Conservation (phyloP, 2,113 vertebrate genomes). For the Morone chrysops region DNA sequence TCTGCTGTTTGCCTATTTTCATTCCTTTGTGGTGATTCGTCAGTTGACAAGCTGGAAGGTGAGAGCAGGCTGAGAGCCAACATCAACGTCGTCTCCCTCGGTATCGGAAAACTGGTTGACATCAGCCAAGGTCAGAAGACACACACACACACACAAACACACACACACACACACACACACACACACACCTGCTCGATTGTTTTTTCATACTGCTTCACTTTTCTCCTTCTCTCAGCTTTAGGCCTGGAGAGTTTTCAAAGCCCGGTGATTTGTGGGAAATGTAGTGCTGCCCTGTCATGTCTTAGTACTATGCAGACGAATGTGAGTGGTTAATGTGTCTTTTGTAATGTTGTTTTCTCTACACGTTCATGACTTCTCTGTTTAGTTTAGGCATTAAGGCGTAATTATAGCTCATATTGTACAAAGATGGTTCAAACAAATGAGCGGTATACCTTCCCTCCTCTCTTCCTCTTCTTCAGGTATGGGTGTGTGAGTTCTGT, state of each 20-base stretch:
- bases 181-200: not conserved
- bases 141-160: not conserved
- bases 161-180: conserved; percentile 9
- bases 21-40: not conserved
- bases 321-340: conserved; percentile 57
- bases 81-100: conserved; percentile 79
- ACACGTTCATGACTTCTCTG: not conserved
- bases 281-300: conserved; percentile 74
- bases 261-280: conserved; percentile 79
- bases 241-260: conserved; percentile 62
- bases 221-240: conserved; percentile 38
- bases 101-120: conserved; percentile 75
- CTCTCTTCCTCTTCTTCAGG: conserved; percentile 40
- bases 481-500: conserved; percentile 86
- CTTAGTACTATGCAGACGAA: conserved; percentile 62
- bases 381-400: no score
- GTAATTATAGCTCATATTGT: no score
- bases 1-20: not conserved
- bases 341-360: no score
- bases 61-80: conserved; percentile 69
- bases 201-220: no score
- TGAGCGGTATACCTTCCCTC: no score
- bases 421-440: no score
- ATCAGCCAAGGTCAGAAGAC: conserved; percentile 68
- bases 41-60: conserved; percentile 56